Conservation (phyloP, 2,113 vertebrate species). For the Peromyscus californicus region DNA sequence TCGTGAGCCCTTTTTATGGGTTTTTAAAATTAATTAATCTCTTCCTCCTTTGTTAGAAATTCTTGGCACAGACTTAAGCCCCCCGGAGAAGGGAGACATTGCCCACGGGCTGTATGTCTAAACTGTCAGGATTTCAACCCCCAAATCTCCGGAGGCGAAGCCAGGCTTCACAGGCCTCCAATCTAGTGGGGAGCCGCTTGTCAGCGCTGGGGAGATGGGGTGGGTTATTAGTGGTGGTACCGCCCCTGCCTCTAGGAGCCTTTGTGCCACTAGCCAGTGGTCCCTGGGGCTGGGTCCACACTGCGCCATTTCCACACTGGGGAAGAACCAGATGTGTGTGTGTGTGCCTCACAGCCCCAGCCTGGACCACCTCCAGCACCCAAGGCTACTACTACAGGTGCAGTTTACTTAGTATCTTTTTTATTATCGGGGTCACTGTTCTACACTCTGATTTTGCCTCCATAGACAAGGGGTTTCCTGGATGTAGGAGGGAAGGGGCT, state of each 20-base stretch:
- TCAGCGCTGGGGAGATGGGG: neutral
- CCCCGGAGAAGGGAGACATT: slow-evolving; percentile 73
- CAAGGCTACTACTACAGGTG: neutral
- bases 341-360: fast-evolving
- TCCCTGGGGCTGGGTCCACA: neutral
- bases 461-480: slow-evolving; percentile 21
- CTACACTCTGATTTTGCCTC: neutral
- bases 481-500: neutral
- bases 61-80: slow-evolving; percentile 79
- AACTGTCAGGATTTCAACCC: slow-evolving; percentile 81
- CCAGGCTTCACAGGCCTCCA: slow-evolving; percentile 22
- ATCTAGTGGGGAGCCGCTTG: slow-evolving; percentile 40
- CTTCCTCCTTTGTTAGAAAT: slow-evolving; percentile 78
- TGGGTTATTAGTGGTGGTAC: neutral
- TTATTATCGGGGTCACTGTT: neutral
- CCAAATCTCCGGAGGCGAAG: slow-evolving; percentile 71
- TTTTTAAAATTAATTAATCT: slow-evolving; percentile 83
- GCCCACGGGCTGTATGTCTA: slow-evolving; percentile 81
- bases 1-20: slow-evolving; percentile 64
- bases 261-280: neutral
- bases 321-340: neutral
- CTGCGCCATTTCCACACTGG: neutral
- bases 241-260: slow-evolving; percentile 2
- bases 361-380: neutral
- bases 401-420: neutral